Conservation (phyloP, 2,797 vertebrate species). For the Anableps anableps region DNA sequence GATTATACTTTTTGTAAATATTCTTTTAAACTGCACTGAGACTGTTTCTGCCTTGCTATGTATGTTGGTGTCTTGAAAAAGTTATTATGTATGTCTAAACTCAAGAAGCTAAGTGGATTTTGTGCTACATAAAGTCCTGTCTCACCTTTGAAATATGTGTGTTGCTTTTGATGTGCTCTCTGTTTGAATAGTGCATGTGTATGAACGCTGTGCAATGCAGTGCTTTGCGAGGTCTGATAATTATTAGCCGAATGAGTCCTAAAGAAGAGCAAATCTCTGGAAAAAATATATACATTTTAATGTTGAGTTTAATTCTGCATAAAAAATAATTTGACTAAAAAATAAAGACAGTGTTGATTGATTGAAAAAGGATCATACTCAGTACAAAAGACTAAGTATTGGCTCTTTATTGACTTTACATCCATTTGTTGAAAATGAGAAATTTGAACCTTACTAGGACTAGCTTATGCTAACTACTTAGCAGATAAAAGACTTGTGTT, state of each 20-base stretch:
- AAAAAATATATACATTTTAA: not conserved
- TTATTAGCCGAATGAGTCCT: not conserved
- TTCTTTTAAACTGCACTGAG: too few species aligned
- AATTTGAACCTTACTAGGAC: not conserved
- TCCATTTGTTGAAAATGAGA: not conserved
- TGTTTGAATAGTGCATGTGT: not conserved
- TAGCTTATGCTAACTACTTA: not conserved
- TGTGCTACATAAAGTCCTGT: too few species aligned
- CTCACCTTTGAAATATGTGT: not conserved
- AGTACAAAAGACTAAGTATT: not conserved
- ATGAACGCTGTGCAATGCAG: not conserved
- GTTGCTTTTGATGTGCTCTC: not conserved
- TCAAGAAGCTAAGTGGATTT: too few species aligned
- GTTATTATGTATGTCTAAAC: too few species aligned
- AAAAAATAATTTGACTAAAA: not conserved
- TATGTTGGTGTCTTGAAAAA: too few species aligned
- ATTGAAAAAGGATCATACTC: not conserved
- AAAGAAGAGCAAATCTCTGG: not conserved
- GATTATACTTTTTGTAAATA: too few species aligned
- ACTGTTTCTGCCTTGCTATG: too few species aligned
- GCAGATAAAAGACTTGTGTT: not conserved
- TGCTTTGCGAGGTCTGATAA: not conserved
- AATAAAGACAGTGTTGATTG: not conserved
- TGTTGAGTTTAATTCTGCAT: not conserved
- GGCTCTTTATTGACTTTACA: not conserved